Conservation (phyloP, 2,113 vertebrate species). For the Lipophrys pholis region DNA sequence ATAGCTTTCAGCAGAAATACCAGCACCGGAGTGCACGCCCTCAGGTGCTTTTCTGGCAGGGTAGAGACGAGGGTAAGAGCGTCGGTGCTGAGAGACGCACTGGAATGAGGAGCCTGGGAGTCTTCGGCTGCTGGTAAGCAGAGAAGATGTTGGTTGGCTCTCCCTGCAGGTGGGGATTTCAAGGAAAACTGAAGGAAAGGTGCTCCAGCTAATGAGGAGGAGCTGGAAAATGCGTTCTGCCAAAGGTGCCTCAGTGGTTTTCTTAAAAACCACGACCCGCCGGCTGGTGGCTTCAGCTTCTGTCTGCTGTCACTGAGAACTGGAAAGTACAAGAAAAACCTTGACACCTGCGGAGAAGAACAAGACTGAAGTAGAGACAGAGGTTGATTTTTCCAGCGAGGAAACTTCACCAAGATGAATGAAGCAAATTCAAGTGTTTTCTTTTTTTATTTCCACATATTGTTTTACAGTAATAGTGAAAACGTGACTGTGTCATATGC, state of each 20-base stretch:
- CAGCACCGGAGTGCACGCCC: slow-evolving; percentile 60
- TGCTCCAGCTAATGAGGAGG: slow-evolving; percentile 11
- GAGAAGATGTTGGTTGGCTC: slow-evolving; percentile 47
- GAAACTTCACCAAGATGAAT: not conserved
- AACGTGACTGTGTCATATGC: too few species aligned
- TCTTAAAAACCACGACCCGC: slow-evolving; percentile 18
- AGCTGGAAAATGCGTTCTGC: slow-evolving; percentile 26
- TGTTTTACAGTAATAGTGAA: too few species aligned
- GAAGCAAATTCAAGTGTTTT: not conserved
- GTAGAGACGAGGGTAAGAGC: slow-evolving; percentile 53
- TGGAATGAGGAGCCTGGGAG: slow-evolving; percentile 69
- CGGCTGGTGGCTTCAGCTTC: slow-evolving; percentile 6
- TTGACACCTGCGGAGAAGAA: slow-evolving; percentile 10
- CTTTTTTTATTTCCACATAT: too few species aligned
- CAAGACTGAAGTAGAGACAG: not conserved
- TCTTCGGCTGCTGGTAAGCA: slow-evolving; percentile 34
- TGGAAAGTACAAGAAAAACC: slow-evolving; percentile 15
- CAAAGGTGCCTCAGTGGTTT: slow-evolving; percentile 26
- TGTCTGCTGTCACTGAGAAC: slow-evolving; percentile 34
- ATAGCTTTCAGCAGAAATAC: slow-evolving; percentile 80
- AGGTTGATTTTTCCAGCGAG: not conserved
- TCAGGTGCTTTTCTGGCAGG: slow-evolving; percentile 72
- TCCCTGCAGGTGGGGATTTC: slow-evolving; percentile 52
- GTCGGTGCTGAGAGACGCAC: slow-evolving; percentile 74
- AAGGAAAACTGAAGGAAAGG: slow-evolving; percentile 13